A percentile compares a stretch with the other conserved stretches of the same genome.
phyloP scores from a whole-genome alignment of 2,888 invertebrate genomes.

The Lasioglossum vierecki region DNA sequence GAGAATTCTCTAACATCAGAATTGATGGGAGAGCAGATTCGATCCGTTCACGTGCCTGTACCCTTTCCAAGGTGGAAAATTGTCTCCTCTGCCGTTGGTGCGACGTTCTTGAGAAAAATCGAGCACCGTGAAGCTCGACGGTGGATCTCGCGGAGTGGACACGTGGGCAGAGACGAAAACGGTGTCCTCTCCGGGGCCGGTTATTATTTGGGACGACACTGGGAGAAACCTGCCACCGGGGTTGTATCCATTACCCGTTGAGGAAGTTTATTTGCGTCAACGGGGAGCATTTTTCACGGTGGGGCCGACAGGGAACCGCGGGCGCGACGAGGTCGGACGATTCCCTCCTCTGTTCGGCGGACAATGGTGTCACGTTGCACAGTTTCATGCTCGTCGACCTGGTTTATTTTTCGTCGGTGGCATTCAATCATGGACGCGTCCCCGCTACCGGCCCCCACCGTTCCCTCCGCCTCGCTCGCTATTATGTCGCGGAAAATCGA shows the following conservation, averaged over 20 bases:
- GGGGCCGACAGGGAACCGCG: slow-evolving; percentile 31
- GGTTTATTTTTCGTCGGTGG: slow-evolving; percentile 62
- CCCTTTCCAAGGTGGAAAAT: not conserved
- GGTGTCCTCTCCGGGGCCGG: not conserved
- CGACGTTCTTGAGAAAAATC: not conserved
- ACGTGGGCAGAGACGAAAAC: not conserved
- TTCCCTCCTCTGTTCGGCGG: slow-evolving; percentile 60
- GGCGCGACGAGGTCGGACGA: slow-evolving; percentile 32
- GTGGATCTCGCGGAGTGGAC: not conserved
- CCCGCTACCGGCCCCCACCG: not conserved
- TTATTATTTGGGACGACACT: slow-evolving; percentile 48
- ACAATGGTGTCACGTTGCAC: slow-evolving; percentile 72
- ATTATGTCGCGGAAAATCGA: slow-evolving; percentile 57
- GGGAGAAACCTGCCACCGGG: slow-evolving; percentile 36
- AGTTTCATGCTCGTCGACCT: slow-evolving; percentile 62
- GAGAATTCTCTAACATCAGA: not conserved
- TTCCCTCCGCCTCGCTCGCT: not conserved
- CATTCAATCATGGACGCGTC: slow-evolving; percentile 59
- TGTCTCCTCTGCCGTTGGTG: not conserved
- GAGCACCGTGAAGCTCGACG: not conserved
- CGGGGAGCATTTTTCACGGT: slow-evolving; percentile 69
- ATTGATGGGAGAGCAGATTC: not conserved
- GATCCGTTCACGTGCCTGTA: not conserved
- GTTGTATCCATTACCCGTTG: slow-evolving; percentile 71
- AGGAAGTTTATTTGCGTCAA: slow-evolving; percentile 74